Conservation (phyloP, 2,113 vertebrate genomes). For the Rostratula benghalensis region DNA sequence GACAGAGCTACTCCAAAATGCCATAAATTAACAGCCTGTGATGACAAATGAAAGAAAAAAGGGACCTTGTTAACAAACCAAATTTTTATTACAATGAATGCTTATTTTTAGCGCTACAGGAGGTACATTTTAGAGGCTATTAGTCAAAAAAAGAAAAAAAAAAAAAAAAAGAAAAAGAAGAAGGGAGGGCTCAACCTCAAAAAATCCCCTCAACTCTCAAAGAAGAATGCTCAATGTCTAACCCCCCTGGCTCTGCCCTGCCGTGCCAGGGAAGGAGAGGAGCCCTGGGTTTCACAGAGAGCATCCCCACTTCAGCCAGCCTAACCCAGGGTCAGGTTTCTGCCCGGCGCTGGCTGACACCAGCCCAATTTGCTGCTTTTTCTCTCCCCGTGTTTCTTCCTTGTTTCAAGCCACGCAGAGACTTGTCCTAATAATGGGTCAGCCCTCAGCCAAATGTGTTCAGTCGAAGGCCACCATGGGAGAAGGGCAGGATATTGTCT, state of each 20-base stretch:
- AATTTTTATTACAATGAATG: not conserved
- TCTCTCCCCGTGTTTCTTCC: constrained; percentile 72
- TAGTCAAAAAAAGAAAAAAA: not conserved
- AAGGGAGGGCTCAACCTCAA: not conserved
- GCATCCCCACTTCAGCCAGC: constrained; percentile 73
- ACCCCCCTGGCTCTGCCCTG: constrained; percentile 38
- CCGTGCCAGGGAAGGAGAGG: constrained; percentile 45
- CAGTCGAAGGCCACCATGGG: constrained; percentile 84
- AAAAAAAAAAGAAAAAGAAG: not conserved
- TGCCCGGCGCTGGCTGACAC: constrained; percentile 67
- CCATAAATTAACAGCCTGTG: constrained; percentile 47
- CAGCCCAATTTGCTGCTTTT: constrained; percentile 77
- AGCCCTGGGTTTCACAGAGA: constrained; percentile 71
- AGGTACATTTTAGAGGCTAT: constrained; percentile 18
- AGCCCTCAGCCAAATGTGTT: constrained; percentile 80
- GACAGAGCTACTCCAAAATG: not conserved
- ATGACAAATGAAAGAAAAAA: constrained; percentile 18
- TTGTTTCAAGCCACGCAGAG: constrained; percentile 78
- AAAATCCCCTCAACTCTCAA: no score
- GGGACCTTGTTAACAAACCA: not conserved
- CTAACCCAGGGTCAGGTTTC: constrained; percentile 79
- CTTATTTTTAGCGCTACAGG: constrained; percentile 25
- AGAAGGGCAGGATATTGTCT: constrained; percentile 87
- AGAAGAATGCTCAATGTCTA: not conserved
- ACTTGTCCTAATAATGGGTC: constrained; percentile 82